Conservation (phyloP, 1,140 invertebrate genomes). For the Ericerus pela region DNA sequence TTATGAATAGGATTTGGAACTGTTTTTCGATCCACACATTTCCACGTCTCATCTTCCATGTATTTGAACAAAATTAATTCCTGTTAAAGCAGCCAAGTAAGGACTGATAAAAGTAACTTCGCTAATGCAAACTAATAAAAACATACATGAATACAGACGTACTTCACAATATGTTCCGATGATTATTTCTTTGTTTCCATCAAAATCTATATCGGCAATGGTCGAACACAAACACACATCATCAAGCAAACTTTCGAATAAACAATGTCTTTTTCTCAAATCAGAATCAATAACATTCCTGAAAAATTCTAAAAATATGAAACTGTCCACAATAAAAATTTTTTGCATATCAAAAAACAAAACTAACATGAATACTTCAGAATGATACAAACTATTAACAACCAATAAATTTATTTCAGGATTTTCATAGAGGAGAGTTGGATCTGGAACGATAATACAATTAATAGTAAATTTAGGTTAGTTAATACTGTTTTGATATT, state of each 20-base stretch:
- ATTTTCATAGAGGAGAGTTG: not conserved
- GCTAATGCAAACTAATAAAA: no score
- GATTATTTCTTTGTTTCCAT: slow-evolving; percentile 2
- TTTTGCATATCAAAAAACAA: not conserved
- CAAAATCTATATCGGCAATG: slow-evolving; percentile 1
- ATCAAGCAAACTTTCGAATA: not conserved
- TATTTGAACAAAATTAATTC: not conserved
- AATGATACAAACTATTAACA: not conserved
- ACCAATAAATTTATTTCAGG: not conserved
- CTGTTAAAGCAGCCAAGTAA: no score
- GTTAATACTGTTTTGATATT: no score
- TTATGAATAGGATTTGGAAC: slow-evolving; percentile 5
- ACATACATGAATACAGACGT: no score
- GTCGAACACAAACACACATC: not conserved
- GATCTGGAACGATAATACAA: not conserved
- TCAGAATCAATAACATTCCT: not conserved
- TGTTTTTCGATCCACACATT: not conserved
- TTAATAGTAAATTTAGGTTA: not conserved
- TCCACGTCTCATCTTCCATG: not conserved
- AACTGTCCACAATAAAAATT: no score
- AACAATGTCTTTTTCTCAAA: not conserved
- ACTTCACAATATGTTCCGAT: not conserved
- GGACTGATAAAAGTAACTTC: no score
- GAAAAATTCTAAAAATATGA: no score
- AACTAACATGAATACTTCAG: slow-evolving; percentile 1